Conservation (phyloP, 1,140 invertebrate species). For the Hydropsyche tenuis region DNA sequence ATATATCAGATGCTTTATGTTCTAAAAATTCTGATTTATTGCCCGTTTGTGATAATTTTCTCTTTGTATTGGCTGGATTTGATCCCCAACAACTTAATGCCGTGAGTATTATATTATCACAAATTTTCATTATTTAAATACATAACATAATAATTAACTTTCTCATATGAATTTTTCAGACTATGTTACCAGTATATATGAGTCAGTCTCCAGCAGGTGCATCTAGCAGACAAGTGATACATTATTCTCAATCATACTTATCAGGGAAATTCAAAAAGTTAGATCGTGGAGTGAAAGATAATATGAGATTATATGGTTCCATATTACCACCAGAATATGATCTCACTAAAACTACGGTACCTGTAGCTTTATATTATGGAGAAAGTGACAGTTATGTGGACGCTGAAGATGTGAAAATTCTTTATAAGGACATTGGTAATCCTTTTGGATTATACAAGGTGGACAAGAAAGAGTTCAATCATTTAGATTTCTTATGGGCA, state of each 20-base stretch:
- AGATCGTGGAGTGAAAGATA: constrained; percentile 58
- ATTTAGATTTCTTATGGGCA: constrained; percentile 66
- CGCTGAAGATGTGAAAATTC: constrained; percentile 58
- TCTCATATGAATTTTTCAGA: constrained; percentile 52
- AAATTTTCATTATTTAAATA: background rate
- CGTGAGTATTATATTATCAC: background rate
- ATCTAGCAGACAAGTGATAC: constrained; percentile 76
- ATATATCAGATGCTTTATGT: background rate
- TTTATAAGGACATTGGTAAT: constrained; percentile 58
- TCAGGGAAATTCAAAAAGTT: constrained; percentile 59
- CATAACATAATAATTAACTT: background rate
- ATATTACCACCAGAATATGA: constrained; percentile 68
- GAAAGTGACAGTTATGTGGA: constrained; percentile 68
- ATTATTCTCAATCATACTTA: constrained; percentile 69
- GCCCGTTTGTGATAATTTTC: background rate
- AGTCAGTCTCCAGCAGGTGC: constrained; percentile 80
- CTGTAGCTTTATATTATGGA: constrained; percentile 70
- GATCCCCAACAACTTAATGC: background rate
- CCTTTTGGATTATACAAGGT: constrained; percentile 58
- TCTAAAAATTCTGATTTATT: background rate
- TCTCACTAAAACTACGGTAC: constrained; percentile 65
- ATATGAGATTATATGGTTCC: constrained; percentile 58
- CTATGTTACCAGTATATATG: constrained; percentile 74
- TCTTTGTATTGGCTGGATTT: background rate
- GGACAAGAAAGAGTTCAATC: constrained; percentile 60